phyloP scores from a whole-genome alignment of 2,888 invertebrate species.

The Stenodema calcarata region DNA sequence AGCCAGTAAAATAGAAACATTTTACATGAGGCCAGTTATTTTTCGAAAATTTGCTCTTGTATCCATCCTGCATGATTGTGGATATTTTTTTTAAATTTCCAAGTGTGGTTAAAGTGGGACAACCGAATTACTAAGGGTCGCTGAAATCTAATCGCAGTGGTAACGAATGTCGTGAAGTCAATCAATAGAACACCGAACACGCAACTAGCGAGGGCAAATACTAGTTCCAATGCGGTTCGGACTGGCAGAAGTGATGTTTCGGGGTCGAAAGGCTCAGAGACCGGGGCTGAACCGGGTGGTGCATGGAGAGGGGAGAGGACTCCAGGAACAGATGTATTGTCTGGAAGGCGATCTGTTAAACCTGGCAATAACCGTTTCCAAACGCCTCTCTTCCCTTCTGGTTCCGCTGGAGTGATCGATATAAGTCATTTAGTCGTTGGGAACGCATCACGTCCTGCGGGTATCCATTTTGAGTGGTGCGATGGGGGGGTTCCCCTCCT shows the following conservation, averaged over 20 bases:
- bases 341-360: constrained; percentile 48
- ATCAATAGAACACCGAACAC: neutral
- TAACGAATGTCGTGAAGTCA: neutral
- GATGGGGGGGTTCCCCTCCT: neutral
- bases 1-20: too few species aligned
- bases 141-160: neutral
- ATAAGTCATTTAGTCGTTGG: constrained; percentile 47
- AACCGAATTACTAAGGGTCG: too few species aligned
- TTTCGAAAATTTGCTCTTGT: too few species aligned
- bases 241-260: neutral
- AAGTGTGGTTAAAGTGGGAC: too few species aligned
- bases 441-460: constrained; percentile 46
- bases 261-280: neutral
- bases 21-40: too few species aligned
- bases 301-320: neutral
- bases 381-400: neutral
- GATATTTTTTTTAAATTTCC: too few species aligned
- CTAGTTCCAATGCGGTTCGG: neutral
- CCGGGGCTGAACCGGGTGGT: neutral
- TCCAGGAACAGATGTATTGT: constrained; percentile 36
- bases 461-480: constrained; percentile 30
- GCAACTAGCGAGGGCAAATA: neutral
- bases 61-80: too few species aligned
- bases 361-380: constrained; percentile 42
- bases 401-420: constrained; percentile 39